A percentile compares a stretch with the other conserved stretches of the same genome.
These are phyloP conservation scores for Ameiurus melas DNA, from an alignment of 2,113 vertebrate species.

Conservation along the genomic window DNA sequence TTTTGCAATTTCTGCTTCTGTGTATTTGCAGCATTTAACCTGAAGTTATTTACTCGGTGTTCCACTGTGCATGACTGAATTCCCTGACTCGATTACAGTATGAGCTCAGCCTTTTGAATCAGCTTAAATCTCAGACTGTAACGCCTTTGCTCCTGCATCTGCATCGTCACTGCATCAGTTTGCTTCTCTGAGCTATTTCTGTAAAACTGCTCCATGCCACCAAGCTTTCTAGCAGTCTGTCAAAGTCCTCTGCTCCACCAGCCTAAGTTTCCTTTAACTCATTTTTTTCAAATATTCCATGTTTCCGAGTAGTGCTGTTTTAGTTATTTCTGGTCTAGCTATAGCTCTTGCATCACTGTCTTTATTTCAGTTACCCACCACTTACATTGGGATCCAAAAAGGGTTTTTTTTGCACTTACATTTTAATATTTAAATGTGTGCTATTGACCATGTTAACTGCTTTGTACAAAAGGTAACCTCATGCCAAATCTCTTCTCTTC, in stretches of 20 bases:
- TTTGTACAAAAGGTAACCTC: background rate
- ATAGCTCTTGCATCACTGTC: background rate
- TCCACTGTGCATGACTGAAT: background rate
- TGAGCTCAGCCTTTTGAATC: background rate
- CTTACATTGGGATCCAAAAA: background rate
- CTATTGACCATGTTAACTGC: background rate
- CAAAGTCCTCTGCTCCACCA: background rate
- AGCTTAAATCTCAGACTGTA: conserved; percentile 10
- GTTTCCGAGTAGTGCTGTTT: background rate
- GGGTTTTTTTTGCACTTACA: too few relatives aligned
- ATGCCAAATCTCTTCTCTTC: background rate
- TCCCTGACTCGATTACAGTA: conserved; percentile 5
- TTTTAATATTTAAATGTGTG: background rate
- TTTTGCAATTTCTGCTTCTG: background rate
- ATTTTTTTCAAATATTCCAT: background rate
- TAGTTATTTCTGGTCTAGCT: background rate
- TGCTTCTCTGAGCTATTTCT: background rate
- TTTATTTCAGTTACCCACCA: background rate
- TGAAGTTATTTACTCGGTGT: background rate
- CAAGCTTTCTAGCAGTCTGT: background rate
- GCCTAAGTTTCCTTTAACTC: background rate
- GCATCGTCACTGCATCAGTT: background rate
- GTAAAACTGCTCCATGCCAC: background rate
- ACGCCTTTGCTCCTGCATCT: background rate
- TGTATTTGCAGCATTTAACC: background rate